A percentile compares a stretch with the other conserved stretches of the same genome.
Conservation (phyloP, 2,113 vertebrate species). For the western clawed frog (Xenopus tropicalis) region UCB_Xtro_10.0 CM004445.2:91970001-91970500, state of each 20-base stretch:
- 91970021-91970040: too few species aligned
- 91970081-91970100: too few species aligned
- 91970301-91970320: too few species aligned
- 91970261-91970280: slow-evolving; percentile 30
- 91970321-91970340: too few species aligned
- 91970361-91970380: slow-evolving; percentile 73
- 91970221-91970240: slow-evolving; percentile 94
- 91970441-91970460: slow-evolving; percentile 86
- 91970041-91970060: too few species aligned
- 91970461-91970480: slow-evolving; percentile 91
- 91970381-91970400: slow-evolving; percentile 96
- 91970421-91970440: slow-evolving; percentile 90
- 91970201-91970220: slow-evolving; percentile 96
- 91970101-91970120: slow-evolving; percentile 95
- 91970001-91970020: too few species aligned
- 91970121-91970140: slow-evolving; percentile 95
- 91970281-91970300: too few species aligned
- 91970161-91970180: slow-evolving; percentile 96
- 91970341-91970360: too few species aligned
- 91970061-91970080: too few species aligned
- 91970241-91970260: slow-evolving; percentile 37
- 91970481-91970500: slow-evolving; percentile 53
- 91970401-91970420: slow-evolving; percentile 89
- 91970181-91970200: slow-evolving; percentile 95
- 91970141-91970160: slow-evolving; percentile 87